A percentile compares a stretch with the other conserved stretches of the same genome.
Evolutionary conservation across 2,113 vertebrate genomes (phyloP).

Genomic region (Falco punctatus): DNA sequence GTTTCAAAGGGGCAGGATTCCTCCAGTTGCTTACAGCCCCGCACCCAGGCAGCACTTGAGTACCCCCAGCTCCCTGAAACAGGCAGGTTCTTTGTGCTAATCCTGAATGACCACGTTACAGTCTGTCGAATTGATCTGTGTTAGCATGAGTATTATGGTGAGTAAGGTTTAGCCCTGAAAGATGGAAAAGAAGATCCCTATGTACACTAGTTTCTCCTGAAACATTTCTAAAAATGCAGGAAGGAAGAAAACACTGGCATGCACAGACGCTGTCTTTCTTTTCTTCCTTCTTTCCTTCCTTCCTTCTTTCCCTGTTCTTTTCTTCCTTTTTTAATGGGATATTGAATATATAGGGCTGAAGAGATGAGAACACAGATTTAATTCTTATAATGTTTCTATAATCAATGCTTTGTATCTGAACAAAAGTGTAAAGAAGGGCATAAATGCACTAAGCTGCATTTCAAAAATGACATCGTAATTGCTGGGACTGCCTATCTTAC

Average conservation of each 20-base stretch:
- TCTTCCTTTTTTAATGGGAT: constrained; percentile 55
- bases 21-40: not conserved
- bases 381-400: constrained; percentile 72
- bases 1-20: not conserved
- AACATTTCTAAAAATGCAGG: constrained; percentile 25
- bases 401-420: constrained; percentile 75
- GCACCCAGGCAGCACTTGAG: not conserved
- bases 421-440: constrained; percentile 72
- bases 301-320: fast-evolving
- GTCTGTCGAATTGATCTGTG: not conserved
- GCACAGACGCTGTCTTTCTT: fast-evolving
- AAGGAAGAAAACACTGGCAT: not conserved
- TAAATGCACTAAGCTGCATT: constrained; percentile 67
- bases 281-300: fast-evolving
- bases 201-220: not conserved
- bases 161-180: not conserved
- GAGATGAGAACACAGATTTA: constrained; percentile 58
- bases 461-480: constrained; percentile 73
- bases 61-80: not conserved
- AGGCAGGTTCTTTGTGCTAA: not conserved
- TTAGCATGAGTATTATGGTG: not conserved
- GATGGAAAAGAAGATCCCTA: not conserved
- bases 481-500: constrained; percentile 72
- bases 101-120: fast-evolving
- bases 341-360: not conserved